Conservation (phyloP, 2,888 invertebrate species). For the Eugnorisma glareosa region DNA sequence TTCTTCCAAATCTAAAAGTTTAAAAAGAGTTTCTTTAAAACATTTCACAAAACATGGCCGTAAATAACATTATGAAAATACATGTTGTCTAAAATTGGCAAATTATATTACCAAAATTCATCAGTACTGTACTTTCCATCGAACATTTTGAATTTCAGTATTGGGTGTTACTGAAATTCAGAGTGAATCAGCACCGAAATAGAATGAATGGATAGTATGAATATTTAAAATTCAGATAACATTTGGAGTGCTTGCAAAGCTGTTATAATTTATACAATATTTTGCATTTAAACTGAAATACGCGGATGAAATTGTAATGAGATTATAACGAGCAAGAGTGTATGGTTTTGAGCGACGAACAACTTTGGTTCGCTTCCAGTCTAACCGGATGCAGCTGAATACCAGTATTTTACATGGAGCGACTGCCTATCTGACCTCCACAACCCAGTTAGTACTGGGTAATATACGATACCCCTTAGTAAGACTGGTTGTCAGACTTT, state of each 20-base stretch:
- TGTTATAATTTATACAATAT: constrained; percentile 44
- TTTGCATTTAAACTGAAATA: constrained; percentile 48
- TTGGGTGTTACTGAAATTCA: constrained; percentile 3
- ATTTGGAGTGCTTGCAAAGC: constrained; percentile 27
- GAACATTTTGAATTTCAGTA: background rate
- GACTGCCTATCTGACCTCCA: no score
- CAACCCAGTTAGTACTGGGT: no score
- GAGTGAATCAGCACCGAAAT: background rate
- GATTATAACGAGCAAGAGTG: background rate
- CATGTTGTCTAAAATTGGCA: background rate
- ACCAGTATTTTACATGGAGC: no score
- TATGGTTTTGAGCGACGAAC: background rate
- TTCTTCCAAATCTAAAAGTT: no score
- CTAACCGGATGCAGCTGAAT: no score
- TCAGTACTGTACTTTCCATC: background rate
- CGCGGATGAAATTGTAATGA: constrained; percentile 46
- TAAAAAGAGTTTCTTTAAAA: no score
- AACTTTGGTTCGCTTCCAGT: no score
- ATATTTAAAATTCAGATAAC: constrained; percentile 42
- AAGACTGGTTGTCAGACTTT: no score
- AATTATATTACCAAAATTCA: background rate
- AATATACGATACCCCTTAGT: no score
- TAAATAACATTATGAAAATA: background rate
- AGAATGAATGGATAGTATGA: constrained; percentile 23
- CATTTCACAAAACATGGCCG: no score